These are phyloP conservation scores for Alviniconcha strummeri DNA, from an alignment of 2,888 invertebrate genomes.

Conservation along the genomic window DNA sequence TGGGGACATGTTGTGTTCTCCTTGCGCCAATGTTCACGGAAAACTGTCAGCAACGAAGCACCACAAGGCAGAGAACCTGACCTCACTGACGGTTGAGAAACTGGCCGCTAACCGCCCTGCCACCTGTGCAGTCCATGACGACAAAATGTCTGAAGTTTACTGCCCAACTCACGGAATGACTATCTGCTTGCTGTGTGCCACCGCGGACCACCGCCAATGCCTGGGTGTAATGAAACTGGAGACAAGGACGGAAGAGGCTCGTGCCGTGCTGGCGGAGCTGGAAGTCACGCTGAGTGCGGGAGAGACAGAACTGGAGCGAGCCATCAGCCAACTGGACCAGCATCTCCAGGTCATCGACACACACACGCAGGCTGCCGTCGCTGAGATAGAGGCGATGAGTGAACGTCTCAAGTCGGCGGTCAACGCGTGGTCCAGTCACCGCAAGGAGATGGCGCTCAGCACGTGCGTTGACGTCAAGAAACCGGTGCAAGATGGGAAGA, in stretches of 20 bases:
- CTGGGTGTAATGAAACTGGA: not conserved
- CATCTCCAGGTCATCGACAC: no score
- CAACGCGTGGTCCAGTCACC: no score
- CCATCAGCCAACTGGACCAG: no score
- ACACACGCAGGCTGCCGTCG: no score
- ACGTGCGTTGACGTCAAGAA: no score
- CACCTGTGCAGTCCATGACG: not conserved
- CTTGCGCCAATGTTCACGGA: not conserved
- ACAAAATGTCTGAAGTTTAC: not conserved
- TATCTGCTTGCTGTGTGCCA: not conserved
- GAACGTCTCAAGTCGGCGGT: no score
- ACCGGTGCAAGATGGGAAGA: no score
- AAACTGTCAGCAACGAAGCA: not conserved
- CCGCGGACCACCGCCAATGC: not conserved
- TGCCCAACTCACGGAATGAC: not conserved
- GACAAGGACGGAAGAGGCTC: not conserved
- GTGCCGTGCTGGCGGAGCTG: not conserved
- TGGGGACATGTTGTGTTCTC: not conserved
- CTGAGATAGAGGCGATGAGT: no score
- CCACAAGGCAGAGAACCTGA: conserved; percentile 3
- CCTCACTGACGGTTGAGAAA: not conserved
- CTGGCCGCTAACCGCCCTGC: not conserved
- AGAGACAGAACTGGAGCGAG: no score
- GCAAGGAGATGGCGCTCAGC: no score
- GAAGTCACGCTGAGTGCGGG: not conserved